phyloP scores from a whole-genome alignment of 23 tunicate genomes.

The Styela plicata region DNA sequence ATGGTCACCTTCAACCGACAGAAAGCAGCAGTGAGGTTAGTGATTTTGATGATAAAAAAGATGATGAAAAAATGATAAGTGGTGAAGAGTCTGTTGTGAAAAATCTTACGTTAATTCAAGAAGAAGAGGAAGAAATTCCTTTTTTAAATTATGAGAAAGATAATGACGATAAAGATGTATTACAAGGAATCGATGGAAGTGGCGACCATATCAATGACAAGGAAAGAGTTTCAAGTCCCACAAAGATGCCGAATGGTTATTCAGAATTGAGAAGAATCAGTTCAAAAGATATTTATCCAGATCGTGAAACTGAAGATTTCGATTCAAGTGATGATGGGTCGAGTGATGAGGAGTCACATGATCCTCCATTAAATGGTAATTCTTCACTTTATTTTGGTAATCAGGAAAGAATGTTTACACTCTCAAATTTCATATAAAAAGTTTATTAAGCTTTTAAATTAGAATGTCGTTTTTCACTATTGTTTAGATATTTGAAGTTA shows the following conservation, averaged over 20 bases:
- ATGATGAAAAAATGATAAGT: not conserved
- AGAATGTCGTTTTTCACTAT: too few relatives aligned
- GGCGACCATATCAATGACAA: not conserved
- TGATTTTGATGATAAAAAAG: not conserved
- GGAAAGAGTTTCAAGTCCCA: not conserved
- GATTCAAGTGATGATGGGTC: not conserved
- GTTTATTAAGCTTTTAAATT: too few relatives aligned
- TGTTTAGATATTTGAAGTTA: too few relatives aligned
- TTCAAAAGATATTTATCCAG: conserved; percentile 5
- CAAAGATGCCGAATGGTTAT: not conserved
- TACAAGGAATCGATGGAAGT: not conserved
- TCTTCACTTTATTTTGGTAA: too few relatives aligned
- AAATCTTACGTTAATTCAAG: not conserved
- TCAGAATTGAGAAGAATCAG: not conserved
- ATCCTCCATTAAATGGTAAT: too few relatives aligned
- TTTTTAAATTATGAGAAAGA: not conserved
- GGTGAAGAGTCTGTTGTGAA: not conserved
- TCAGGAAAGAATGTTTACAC: too few relatives aligned
- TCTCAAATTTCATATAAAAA: too few relatives aligned
- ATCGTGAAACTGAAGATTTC: not conserved
- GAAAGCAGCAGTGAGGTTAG: not conserved
- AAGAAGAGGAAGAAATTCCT: not conserved
- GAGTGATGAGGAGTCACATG: conserved; percentile 1
- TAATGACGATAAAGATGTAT: not conserved
- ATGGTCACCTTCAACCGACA: not conserved